Base-by-base conservation (phyloP, 2,888 invertebrate species). In the Coenonympha arcania region DNA sequence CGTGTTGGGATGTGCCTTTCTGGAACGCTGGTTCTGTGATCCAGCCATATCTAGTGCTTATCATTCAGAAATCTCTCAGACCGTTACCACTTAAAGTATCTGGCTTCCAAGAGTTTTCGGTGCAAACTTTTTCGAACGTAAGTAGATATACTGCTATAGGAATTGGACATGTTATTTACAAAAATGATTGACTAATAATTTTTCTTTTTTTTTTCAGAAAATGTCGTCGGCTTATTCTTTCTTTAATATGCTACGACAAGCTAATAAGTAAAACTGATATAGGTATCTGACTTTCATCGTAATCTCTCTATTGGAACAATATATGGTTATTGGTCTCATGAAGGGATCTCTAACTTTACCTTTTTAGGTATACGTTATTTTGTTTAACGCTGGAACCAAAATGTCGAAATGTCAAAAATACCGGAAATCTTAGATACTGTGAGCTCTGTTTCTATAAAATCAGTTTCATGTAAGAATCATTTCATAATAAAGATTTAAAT, bases 121-220 rank as follows among this genome's bases (percentile, higher is more conserved):
- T 83, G 22, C 62, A 78, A 60, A 81, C 82, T 1, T 82, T 75
- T 63, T 69, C 78, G 5, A 68, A 66, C 41, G 81, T 82, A 41
- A 47, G 45, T n/a, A n/a, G n/a, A n/a, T n/a, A n/a, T n/a, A n/a
- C n/a, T n/a, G n/a, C n/a, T n/a, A n/a, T n/a, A n/a, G n/a, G n/a
- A n/a, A 11, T 31, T 13, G 6, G n/a, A n/a, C n/a, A n/a, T n/a
- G n/a, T n/a, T 30, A 30, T 30, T 24, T 8, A 6, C 5, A 8
- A 2, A 1, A 6, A 4, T 30, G 13, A n/a, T 11, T 2, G n/a
- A 1, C n/a, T 3, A 34, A 28, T 13, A 42, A 39, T 26, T 40
- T 44, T 50, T 55, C 57, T 55, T 47, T 39, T 11, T 9, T 2
- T 22, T 78, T 76, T 44, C 74, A 79, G 79, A 76, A 73, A 68